Base-by-base conservation (phyloP, 92 coral and sea anemone species). In the Epizoanthus fatuus region DNA sequence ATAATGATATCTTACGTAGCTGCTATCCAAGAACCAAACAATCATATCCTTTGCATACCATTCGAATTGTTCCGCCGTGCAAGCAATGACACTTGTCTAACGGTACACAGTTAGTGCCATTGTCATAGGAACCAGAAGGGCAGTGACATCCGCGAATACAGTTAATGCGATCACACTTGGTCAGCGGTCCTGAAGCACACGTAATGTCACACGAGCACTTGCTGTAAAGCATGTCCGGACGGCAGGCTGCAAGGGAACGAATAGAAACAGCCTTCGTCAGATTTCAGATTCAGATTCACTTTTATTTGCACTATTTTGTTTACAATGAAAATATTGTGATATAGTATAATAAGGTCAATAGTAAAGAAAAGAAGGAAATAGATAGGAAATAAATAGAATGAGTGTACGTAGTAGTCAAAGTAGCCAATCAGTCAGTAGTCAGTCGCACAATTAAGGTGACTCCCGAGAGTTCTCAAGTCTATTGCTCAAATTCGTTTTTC, bases 101-200 rank as follows among this genome's bases (percentile, higher is more conserved):
- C 12, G 91, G 79, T 39, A 92, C 91, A 71, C 95, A 92, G 52
- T 83, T 75, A 7, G 90, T 67, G 5, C 95, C 95, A 38, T 92
- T 92, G 58, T 89, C 86, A 73, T 87, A 92, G 29, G 88, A 86
- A 62, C 93, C 93, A 39, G 72, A 56, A 11, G 83, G 93, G 64
- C 95, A 92, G 38, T 92, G 89, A 70, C 95, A 92, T 72, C 95
- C 95, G 59, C 93, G 89, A 55, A 86, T 42, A 71, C 95, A 92
- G 29, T 75, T 88, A 19, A 42, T 49, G 35, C 16, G 14, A 58
- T 68, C 54, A 76, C 91, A 86, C 57, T 47, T 68, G 42, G 75
- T 57, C 51, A 15, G 72, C 54, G 89, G 69, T 44, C 65, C 69
- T 74, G 81, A 69, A 17, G 87, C 54, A 81, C 95, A 92, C 15